These are phyloP conservation scores for Sycophaga agraensis DNA, from an alignment of 1,140 invertebrate species.

Conservation along the genomic window DNA sequence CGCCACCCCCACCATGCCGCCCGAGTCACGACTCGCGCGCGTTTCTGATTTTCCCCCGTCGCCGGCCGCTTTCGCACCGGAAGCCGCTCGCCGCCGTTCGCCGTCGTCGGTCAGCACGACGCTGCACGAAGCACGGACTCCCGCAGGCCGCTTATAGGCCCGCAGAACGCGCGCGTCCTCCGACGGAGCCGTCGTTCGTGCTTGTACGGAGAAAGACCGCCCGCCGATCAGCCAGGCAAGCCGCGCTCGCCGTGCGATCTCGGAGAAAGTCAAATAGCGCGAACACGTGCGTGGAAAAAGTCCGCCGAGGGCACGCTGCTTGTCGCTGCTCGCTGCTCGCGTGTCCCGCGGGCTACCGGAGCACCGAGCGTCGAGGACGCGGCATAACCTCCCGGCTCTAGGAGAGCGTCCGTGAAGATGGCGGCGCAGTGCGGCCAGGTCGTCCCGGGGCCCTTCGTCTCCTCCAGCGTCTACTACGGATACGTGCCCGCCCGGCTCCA, in stretches of 20 bases:
- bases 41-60: neutral
- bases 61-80: neutral
- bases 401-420: slow-evolving; percentile 27
- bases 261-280: neutral
- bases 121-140: neutral
- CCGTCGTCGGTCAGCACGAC: neutral
- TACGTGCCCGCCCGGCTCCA: slow-evolving; percentile 35
- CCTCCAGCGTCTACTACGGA: slow-evolving; percentile 46
- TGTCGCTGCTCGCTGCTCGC: neutral
- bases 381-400: neutral
- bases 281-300: neutral
- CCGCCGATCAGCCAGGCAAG: slow-evolving; percentile 9
- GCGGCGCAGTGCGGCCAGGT: slow-evolving; percentile 30
- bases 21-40: neutral
- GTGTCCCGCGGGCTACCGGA: neutral
- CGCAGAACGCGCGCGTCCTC: too few species aligned
- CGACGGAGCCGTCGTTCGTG: too few species aligned
- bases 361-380: neutral
- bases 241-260: neutral
- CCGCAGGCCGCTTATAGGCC: neutral
- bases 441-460: slow-evolving; percentile 34
- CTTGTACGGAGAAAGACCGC: neutral
- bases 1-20: neutral
- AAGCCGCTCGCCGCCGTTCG: neutral
- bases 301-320: neutral